Conservation (phyloP, 2,888 invertebrate species). For the Nymphalis urticae region DNA sequence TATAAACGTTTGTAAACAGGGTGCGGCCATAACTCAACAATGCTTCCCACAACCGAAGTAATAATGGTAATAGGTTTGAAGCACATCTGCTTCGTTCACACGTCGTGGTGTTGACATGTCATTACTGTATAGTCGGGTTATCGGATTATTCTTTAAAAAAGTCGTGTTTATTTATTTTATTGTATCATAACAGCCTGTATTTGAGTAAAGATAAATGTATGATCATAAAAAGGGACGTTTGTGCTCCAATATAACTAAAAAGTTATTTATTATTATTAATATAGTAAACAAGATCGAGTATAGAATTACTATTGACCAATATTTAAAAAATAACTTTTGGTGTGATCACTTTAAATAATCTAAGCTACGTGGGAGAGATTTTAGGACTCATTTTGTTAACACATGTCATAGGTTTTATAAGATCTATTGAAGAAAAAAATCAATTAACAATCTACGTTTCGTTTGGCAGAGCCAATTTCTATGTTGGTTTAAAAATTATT, state of each 20-base stretch:
- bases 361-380: too few relatives aligned
- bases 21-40: slow-evolving; percentile 18
- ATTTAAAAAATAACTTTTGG: too few relatives aligned
- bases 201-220: neutral
- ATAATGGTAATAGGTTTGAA: slow-evolving; percentile 60
- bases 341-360: too few relatives aligned
- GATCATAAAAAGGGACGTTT: neutral
- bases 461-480: too few relatives aligned
- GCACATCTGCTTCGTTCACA: slow-evolving; percentile 64
- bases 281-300: neutral
- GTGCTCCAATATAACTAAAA: neutral
- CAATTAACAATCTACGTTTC: neutral
- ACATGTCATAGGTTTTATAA: neutral
- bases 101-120: slow-evolving; percentile 22
- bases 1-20: neutral
- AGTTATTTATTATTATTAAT: neutral
- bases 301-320: too few relatives aligned
- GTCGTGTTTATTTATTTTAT: neutral
- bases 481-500: too few relatives aligned
- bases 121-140: slow-evolving; percentile 9
- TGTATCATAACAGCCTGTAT: neutral
- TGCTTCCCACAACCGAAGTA: slow-evolving; percentile 47
- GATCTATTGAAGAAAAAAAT: neutral
- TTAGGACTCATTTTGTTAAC: too few relatives aligned
- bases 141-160: neutral